These are phyloP conservation scores for Cephus pygmeus DNA, from an alignment of 2,888 invertebrate species.

Conservation along the genomic window DNA sequence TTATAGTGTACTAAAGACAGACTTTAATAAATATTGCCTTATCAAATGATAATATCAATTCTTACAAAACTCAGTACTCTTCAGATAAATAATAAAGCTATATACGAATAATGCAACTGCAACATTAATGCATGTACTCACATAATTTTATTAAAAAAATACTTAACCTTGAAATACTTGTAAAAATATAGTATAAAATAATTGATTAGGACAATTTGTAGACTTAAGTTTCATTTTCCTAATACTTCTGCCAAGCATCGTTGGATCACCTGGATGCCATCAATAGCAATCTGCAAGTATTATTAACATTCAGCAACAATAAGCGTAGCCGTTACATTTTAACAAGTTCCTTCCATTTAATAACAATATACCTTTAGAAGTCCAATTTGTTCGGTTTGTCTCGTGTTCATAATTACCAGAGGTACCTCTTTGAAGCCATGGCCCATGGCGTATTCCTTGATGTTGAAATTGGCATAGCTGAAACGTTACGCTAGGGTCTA, in stretches of 20 bases:
- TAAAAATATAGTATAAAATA: neutral
- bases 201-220: neutral
- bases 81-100: neutral
- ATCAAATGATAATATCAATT: neutral
- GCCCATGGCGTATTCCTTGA: slow-evolving; percentile 46
- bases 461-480: slow-evolving; percentile 50
- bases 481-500: slow-evolving; percentile 3
- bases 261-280: slow-evolving; percentile 40
- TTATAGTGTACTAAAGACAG: neutral
- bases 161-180: neutral
- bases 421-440: slow-evolving; percentile 31
- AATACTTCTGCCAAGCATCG: slow-evolving; percentile 26
- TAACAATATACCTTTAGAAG: slow-evolving; percentile 43
- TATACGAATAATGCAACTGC: neutral
- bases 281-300: slow-evolving; percentile 40
- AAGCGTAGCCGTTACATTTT: neutral
- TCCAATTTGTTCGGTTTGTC: slow-evolving; percentile 42
- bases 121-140: neutral
- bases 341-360: neutral
- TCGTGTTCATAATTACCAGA: slow-evolving; percentile 38
- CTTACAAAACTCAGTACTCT: neutral
- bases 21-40: neutral
- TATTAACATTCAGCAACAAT: neutral
- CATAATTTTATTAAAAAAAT: slow-evolving; percentile 2
- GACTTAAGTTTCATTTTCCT: neutral